Conservation (phyloP, 2,113 vertebrate genomes). For the Oreocharis arfaki region DNA sequence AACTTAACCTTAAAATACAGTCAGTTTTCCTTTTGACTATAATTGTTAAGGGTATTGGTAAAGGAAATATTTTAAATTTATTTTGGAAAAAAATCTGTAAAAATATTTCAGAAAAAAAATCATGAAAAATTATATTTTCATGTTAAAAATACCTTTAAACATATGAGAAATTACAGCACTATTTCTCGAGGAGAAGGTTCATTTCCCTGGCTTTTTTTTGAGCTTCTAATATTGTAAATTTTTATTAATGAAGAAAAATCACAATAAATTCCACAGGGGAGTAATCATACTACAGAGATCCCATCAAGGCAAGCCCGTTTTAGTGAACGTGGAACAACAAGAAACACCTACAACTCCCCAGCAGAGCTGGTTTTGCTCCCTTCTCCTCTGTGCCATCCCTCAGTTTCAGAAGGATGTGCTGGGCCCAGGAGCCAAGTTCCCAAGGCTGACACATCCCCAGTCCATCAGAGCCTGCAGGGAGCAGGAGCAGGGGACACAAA, state of each 20-base stretch:
- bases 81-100: neutral
- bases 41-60: neutral
- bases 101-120: neutral
- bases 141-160: neutral
- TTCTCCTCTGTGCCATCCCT: neutral
- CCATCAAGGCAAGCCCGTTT: neutral
- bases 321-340: neutral
- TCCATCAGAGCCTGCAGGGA: neutral
- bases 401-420: neutral
- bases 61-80: neutral
- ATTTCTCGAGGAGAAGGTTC: neutral
- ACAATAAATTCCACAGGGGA: neutral
- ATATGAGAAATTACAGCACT: neutral
- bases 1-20: neutral
- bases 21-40: neutral
- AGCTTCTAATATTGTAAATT: neutral
- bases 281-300: neutral
- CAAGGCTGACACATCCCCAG: neutral
- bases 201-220: neutral
- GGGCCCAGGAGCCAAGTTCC: neutral
- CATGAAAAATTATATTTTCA: neutral
- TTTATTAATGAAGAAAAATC: neutral
- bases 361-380: fast-evolving
- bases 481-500: fast-evolving
- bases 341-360: neutral